Conservation (phyloP, 2,113 vertebrate genomes). For the Promerops cafer region DNA sequence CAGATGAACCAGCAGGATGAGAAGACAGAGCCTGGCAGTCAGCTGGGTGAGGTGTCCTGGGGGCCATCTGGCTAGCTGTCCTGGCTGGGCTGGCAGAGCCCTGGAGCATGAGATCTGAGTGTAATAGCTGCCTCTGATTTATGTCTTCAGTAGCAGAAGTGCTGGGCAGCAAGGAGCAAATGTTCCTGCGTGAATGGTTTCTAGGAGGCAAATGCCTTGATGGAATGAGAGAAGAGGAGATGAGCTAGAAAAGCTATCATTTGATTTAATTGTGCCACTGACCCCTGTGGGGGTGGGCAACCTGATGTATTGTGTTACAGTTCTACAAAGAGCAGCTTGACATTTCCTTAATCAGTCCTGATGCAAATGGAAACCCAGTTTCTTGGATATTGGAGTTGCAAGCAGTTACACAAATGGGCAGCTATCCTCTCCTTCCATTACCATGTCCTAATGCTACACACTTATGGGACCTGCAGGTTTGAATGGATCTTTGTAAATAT, state of each 20-base stretch:
- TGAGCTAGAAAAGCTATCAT: not conserved
- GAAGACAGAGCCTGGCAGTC: not conserved
- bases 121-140: not conserved
- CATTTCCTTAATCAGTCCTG: not conserved
- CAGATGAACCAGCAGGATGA: not conserved
- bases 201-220: not conserved
- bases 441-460: rapidly evolving
- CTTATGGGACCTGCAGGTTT: not conserved
- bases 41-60: not conserved
- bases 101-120: not conserved
- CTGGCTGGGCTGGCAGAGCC: not conserved
- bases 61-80: not conserved
- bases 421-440: not conserved
- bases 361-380: not conserved
- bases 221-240: not conserved
- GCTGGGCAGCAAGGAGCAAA: not conserved
- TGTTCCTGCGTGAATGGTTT: not conserved
- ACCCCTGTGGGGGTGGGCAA: not conserved
- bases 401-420: not conserved
- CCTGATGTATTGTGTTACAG: not conserved
- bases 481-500: not conserved
- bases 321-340: not conserved
- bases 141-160: not conserved
- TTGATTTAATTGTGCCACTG: not conserved
- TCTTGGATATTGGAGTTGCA: not conserved